Conservation (phyloP, 2,113 vertebrate species). For the Pachypanchax playfairii region DNA sequence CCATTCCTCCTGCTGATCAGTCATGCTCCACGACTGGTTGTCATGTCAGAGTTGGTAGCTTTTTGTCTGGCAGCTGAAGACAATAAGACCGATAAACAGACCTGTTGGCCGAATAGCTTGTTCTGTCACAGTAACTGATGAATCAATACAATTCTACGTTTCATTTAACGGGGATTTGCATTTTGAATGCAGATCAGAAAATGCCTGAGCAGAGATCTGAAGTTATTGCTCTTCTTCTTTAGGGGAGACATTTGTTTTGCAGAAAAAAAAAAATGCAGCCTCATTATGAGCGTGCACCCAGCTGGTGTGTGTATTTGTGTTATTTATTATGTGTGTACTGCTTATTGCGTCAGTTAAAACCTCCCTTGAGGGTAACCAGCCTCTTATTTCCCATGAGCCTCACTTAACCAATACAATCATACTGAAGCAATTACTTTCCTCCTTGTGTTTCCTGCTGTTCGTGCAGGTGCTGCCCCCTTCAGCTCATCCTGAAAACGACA, state of each 20-base stretch:
- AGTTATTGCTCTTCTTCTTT: slow-evolving; percentile 32
- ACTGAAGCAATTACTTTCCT: slow-evolving; percentile 26
- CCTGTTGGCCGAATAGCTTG: slow-evolving; percentile 44
- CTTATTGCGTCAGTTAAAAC: slow-evolving; percentile 56
- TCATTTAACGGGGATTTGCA: slow-evolving; percentile 26
- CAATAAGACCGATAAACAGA: slow-evolving; percentile 52
- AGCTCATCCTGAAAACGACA: slow-evolving; percentile 39
- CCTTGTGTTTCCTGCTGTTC: not conserved
- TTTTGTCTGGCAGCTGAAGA: slow-evolving; percentile 56
- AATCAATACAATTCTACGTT: slow-evolving; percentile 45
- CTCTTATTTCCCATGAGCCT: slow-evolving; percentile 67
- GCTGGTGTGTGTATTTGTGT: slow-evolving; percentile 13
- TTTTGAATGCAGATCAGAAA: slow-evolving; percentile 1
- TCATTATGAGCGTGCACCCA: slow-evolving; percentile 22
- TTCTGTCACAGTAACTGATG: slow-evolving; percentile 46
- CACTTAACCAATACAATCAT: slow-evolving; percentile 31
- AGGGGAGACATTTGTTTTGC: slow-evolving; percentile 36
- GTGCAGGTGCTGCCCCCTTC: slow-evolving; percentile 65
- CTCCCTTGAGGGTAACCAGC: slow-evolving; percentile 41
- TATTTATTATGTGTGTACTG: slow-evolving; percentile 26
- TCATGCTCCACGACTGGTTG: slow-evolving; percentile 50
- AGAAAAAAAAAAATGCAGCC: slow-evolving; percentile 6
- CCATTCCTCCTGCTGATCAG: slow-evolving; percentile 29
- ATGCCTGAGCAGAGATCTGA: slow-evolving; percentile 27
- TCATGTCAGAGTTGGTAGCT: slow-evolving; percentile 49